These are phyloP conservation scores for Pseudococcus longispinus DNA, from an alignment of 2,888 invertebrate species.

Conservation along the genomic window DNA sequence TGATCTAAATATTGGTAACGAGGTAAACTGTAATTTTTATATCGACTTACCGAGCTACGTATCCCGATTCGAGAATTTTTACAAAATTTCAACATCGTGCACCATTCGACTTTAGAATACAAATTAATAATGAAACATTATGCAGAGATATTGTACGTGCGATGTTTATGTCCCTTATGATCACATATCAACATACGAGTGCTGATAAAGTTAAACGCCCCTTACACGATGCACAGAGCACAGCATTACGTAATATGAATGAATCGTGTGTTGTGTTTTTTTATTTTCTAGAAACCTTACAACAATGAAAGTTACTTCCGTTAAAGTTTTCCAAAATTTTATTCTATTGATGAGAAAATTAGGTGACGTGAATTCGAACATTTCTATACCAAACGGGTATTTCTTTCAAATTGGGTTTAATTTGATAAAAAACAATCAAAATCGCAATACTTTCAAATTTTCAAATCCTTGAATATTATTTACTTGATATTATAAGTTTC, in stretches of 20 bases:
- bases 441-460: no score
- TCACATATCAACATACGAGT: not conserved
- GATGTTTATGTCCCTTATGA: constrained; percentile 8
- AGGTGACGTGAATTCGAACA: not conserved
- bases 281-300: constrained; percentile 6
- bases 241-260: not conserved
- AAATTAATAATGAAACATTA: constrained; percentile 1
- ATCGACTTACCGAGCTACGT: constrained; percentile 18
- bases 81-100: constrained; percentile 14
- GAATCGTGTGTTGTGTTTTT: not conserved
- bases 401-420: no score
- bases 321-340: not conserved
- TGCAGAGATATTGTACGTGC: not conserved
- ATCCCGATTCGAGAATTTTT: not conserved
- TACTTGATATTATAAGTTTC: no score
- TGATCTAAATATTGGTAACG: not conserved
- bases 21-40: not conserved
- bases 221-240: not conserved
- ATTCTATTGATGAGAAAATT: not conserved
- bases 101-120: not conserved
- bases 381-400: no score
- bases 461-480: no score
- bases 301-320: not conserved
- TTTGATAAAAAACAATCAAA: no score
- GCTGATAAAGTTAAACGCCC: no score